Evolutionary conservation across 1,140 invertebrate species (phyloP).

Genomic region (Cyphomyrmex costatus): DNA sequence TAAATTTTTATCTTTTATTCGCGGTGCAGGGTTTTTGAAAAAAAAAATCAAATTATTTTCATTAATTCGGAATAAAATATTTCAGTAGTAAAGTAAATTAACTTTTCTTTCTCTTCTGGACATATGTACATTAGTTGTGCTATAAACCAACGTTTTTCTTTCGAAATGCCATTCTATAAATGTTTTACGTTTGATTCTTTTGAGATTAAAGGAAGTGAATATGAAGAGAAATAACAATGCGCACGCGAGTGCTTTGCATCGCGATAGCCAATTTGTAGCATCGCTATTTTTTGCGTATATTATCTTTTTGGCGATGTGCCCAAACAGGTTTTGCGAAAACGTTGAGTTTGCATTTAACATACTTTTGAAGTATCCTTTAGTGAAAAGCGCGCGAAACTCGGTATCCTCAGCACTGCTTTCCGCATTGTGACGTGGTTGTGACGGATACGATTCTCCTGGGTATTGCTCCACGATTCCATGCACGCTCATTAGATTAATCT

Average conservation of each 20-base stretch:
- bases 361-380: constrained; percentile 56
- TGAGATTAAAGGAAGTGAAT: constrained; percentile 53
- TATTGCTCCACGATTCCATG: constrained; percentile 64
- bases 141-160: constrained; percentile 26
- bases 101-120: not conserved
- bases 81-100: not conserved
- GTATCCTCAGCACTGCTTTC: constrained; percentile 33
- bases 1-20: not conserved
- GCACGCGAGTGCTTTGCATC: constrained; percentile 4
- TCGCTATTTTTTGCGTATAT: not conserved
- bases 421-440: constrained; percentile 47
- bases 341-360: constrained; percentile 51
- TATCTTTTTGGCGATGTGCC: constrained; percentile 7
- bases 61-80: constrained; percentile 2
- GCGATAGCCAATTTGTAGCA: constrained; percentile 39
- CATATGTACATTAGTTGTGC: not conserved
- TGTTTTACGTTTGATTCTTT: constrained; percentile 51
- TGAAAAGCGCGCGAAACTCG: constrained; percentile 23
- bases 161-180: constrained; percentile 10
- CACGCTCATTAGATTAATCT: constrained; percentile 65
- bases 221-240: constrained; percentile 22
- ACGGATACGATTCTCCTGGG: constrained; percentile 50
- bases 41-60: not conserved
- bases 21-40: not conserved
- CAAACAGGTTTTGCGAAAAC: constrained; percentile 34